These are phyloP conservation scores for Caenorhabditis virilis DNA, from an alignment of 2,888 invertebrate genomes.

Conservation along the genomic window DNA sequence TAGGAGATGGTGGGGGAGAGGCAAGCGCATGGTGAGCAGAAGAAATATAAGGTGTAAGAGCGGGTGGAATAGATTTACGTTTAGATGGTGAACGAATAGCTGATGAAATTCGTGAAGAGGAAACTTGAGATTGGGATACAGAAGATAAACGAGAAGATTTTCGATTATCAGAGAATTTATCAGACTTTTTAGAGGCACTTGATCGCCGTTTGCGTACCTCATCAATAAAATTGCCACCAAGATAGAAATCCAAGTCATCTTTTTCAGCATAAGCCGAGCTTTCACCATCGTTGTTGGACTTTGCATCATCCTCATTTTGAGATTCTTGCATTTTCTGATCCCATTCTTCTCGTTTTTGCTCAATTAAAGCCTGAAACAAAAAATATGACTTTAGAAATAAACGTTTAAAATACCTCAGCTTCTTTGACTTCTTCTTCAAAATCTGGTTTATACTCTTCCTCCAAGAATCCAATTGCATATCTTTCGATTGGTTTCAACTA, in stretches of 20 bases:
- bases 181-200: constrained; percentile 2
- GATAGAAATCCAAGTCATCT: constrained; percentile 22
- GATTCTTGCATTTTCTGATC: constrained; percentile 41
- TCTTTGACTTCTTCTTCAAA: constrained; percentile 83
- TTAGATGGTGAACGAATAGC: constrained; percentile 27
- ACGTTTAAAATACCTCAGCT: constrained; percentile 77
- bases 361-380: constrained; percentile 47
- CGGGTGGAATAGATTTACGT: constrained; percentile 12
- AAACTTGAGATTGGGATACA: neutral
- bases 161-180: neutral
- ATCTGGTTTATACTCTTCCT: constrained; percentile 81
- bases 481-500: constrained; percentile 91
- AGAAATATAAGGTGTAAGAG: constrained; percentile 25
- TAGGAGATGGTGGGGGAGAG: constrained; percentile 28
- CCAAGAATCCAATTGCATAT: constrained; percentile 91
- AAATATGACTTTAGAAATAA: neutral
- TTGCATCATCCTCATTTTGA: constrained; percentile 5
- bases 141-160: neutral
- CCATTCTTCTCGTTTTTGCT: constrained; percentile 57
- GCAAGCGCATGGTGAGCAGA: constrained; percentile 21
- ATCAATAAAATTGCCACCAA: constrained; percentile 32
- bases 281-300: constrained; percentile 5
- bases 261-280: constrained; percentile 2
- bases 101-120: neutral
- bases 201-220: constrained; percentile 48